A percentile compares a stretch with the other conserved stretches of the same genome.
phyloP scores from a whole-genome alignment of 2,113 vertebrate species.

The Gavialis gangeticus region DNA sequence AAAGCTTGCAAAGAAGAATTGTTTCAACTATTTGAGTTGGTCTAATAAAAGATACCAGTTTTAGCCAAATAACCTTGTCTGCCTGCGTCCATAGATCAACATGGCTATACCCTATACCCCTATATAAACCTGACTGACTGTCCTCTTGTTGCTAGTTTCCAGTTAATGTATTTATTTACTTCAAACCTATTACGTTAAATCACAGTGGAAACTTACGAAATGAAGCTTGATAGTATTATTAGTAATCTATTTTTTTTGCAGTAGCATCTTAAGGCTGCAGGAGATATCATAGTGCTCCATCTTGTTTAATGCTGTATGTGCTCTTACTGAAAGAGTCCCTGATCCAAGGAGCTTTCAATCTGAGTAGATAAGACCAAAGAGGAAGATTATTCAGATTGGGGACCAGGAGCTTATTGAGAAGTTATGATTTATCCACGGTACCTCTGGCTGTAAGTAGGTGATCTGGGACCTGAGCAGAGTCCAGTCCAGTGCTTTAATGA shows the following conservation, averaged over 20 bases:
- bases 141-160: slow-evolving; percentile 29
- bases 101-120: no score
- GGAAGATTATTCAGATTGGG: background rate
- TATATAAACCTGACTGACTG: background rate
- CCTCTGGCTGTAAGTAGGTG: background rate
- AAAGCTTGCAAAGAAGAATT: no score
- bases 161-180: slow-evolving; percentile 34
- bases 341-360: background rate
- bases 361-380: background rate
- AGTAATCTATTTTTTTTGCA: background rate
- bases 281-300: background rate
- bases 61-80: no score
- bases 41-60: no score
- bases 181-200: background rate
- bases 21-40: no score
- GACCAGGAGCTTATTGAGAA: no score
- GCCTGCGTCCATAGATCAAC: no score
- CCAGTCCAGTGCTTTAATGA: background rate
- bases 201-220: background rate
- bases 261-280: background rate
- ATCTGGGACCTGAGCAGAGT: background rate
- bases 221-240: background rate
- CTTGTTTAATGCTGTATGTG: background rate
- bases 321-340: background rate
- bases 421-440: background rate